phyloP scores from a whole-genome alignment of 1,140 invertebrate species.

The Mactra quadrangularis region DNA sequence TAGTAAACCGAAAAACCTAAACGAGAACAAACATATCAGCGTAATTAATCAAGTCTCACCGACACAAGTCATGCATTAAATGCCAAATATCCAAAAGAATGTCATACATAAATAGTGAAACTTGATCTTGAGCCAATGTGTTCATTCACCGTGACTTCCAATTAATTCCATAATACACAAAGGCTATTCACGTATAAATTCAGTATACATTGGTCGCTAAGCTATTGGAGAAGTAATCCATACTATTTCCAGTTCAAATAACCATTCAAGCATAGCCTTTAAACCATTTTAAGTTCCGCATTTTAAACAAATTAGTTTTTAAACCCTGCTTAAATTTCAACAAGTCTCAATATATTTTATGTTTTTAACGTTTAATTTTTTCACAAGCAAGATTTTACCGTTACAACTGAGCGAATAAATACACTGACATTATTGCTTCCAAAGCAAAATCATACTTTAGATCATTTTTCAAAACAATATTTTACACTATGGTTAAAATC shows the following conservation, averaged over 20 bases:
- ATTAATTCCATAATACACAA: slow-evolving; percentile 36
- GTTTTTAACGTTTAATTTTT: not conserved
- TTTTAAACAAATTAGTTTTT: slow-evolving; percentile 18
- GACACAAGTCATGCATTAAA: slow-evolving; percentile 30
- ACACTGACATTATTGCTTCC: not conserved
- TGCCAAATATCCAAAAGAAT: slow-evolving; percentile 21
- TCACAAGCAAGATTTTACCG: not conserved
- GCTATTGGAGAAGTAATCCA: slow-evolving; percentile 25
- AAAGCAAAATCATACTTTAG: not conserved
- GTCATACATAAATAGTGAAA: slow-evolving; percentile 35
- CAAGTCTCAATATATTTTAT: not conserved
- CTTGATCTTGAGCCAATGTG: slow-evolving; percentile 29
- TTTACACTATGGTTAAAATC: too few relatives aligned
- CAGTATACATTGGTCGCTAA: slow-evolving; percentile 10
- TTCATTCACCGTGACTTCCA: slow-evolving; percentile 16
- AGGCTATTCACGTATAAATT: slow-evolving; percentile 4
- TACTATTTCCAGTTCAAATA: slow-evolving; percentile 28
- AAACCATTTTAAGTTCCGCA: slow-evolving; percentile 42
- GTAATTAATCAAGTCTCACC: slow-evolving; percentile 47
- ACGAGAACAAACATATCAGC: slow-evolving; percentile 38
- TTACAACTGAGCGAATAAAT: not conserved
- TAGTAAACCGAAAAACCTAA: slow-evolving; percentile 5
- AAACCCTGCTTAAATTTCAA: slow-evolving; percentile 13
- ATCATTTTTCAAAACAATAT: not conserved
- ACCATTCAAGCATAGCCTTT: not conserved